Conservation (phyloP, 2,888 invertebrate genomes). For the Quadriops clusia region DNA sequence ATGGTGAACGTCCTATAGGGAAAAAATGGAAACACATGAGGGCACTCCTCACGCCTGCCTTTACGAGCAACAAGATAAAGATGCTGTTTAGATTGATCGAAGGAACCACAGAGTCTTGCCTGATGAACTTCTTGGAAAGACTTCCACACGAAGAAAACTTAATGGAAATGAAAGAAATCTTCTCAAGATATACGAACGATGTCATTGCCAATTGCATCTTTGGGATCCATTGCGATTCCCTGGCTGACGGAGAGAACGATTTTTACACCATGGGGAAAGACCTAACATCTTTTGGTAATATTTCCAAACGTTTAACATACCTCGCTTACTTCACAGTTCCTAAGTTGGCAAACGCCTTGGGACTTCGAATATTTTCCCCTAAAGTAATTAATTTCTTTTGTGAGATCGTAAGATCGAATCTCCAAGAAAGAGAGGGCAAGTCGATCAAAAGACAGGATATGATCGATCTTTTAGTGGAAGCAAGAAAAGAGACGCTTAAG, state of each 20-base stretch:
- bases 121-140: constrained; percentile 13
- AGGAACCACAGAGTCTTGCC: constrained; percentile 12
- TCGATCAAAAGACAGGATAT: constrained; percentile 36
- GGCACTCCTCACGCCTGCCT: constrained; percentile 35
- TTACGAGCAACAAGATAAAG: constrained; percentile 38
- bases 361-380: constrained; percentile 6
- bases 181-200: constrained; percentile 38
- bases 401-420: too few relatives aligned
- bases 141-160: constrained; percentile 21
- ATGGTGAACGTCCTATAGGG: too few relatives aligned
- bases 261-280: constrained; percentile 41
- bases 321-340: too few relatives aligned
- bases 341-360: too few relatives aligned
- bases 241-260: constrained; percentile 36
- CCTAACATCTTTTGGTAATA: too few relatives aligned
- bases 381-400: constrained; percentile 6
- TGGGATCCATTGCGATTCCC: constrained; percentile 40
- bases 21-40: constrained; percentile 33
- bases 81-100: constrained; percentile 33
- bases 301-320: too few relatives aligned
- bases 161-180: constrained; percentile 37
- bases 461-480: constrained; percentile 43
- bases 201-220: constrained; percentile 40
- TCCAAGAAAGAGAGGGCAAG: too few relatives aligned
- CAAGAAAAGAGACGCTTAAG: constrained; percentile 32